Base-by-base conservation (phyloP, 92 coral and sea anemone species). In the Diadumene lineata region DNA sequence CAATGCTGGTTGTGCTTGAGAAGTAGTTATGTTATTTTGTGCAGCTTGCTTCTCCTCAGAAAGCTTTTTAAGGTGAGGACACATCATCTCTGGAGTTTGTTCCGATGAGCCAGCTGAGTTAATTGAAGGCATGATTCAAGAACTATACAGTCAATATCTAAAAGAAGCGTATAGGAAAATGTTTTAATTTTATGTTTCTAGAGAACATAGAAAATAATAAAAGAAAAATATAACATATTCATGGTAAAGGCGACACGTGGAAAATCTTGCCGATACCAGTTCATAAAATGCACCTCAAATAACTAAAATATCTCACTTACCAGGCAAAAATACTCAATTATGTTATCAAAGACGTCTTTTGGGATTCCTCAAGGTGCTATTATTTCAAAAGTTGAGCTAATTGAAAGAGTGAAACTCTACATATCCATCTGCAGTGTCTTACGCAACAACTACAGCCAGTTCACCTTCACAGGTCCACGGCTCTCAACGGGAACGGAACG, bases 1-100 rank as follows among this genome's bases (percentile, higher is more conserved):
- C 18, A 16, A 56, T 7, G 44, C 15, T 24, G 28, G 25, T 70
- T 74, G 48, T 13, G 32, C 38, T 0, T 34, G 32, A 23, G 60
- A 2, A 13, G 27, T 43, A 8, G 9, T 34, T 0, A 68, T n/a
- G 11, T 34, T 26, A 13, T 57, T 57, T 10, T 60, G 56, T 19
- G 50, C 67, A 0, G 57, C 55, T 43, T 68, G 32, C 34, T 78
- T 69, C 34, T 76, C 65, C 18, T 73, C 79, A 17, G 79, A 62
- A 10, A 78, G 75, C 38, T 78, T 78, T 38, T 73, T 34, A 34
- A 78, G 43, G 57, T 78, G 82, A 4, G 82, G 82, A 57, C 82
- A 78, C 10, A 60, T 18, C 67, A 24, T 56, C 58, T 78, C 82
- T 48, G 72, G 65, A 64, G 50, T 76, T 34, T 56, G 66, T 28